Conservation (phyloP, 2,797 vertebrate genomes). For the Muscicapa striata region DNA sequence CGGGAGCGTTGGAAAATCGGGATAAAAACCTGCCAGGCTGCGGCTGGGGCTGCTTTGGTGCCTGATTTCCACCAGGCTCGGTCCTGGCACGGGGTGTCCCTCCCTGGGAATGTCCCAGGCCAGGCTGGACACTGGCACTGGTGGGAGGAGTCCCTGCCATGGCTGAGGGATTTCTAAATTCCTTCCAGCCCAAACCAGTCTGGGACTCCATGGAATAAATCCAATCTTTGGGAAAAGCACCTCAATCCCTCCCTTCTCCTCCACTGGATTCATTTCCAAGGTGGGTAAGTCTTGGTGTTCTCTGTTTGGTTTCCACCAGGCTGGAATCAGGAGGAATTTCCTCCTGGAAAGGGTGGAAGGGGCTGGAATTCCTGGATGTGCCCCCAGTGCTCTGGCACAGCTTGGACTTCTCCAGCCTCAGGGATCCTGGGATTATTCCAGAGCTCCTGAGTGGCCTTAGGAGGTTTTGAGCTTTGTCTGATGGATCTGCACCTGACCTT, state of each 20-base stretch:
- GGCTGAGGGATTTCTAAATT: accelerated
- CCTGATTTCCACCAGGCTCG: accelerated
- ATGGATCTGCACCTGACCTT: background rate
- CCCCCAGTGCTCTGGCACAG: background rate
- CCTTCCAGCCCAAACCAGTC: background rate
- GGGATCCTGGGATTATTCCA: accelerated
- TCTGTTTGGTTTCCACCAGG: accelerated
- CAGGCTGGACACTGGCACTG: accelerated
- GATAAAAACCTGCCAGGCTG: background rate
- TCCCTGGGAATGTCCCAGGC: too few relatives aligned
- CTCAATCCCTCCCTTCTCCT: accelerated
- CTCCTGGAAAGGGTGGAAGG: accelerated
- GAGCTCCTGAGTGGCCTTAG: accelerated
- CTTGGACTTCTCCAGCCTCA: background rate
- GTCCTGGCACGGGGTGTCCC: background rate
- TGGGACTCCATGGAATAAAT: accelerated
- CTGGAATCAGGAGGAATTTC: background rate
- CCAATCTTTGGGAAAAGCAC: accelerated
- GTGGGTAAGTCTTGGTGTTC: background rate
- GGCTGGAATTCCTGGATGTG: background rate
- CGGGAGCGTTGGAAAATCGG: background rate
- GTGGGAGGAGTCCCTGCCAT: background rate
- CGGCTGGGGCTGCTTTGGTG: accelerated
- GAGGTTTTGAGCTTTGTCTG: background rate
- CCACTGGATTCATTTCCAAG: accelerated